These are phyloP conservation scores for Ctenosaura bakeri DNA, from an alignment of 2,797 vertebrate species.

Conservation along the genomic window DNA sequence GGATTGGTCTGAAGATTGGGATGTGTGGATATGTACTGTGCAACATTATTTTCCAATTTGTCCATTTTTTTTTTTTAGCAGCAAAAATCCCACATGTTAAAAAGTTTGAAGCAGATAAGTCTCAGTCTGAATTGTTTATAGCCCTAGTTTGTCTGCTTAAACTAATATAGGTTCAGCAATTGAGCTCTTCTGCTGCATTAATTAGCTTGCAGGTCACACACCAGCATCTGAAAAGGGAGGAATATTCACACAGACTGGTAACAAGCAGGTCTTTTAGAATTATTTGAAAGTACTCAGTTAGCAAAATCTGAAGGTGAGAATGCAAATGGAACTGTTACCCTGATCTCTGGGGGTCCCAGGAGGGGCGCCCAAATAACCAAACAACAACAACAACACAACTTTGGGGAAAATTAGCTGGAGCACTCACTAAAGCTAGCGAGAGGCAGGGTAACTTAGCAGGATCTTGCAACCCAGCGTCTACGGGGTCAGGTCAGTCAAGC, in stretches of 20 bases:
- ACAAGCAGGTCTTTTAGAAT: constrained; percentile 30
- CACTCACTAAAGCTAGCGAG: too few relatives aligned
- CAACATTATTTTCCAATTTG: not conserved
- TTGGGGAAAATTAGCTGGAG: too few relatives aligned
- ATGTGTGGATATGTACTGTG: not conserved
- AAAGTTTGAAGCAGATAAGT: not conserved
- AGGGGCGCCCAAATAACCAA: too few relatives aligned
- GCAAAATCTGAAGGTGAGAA: constrained; percentile 5
- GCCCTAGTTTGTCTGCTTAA: constrained; percentile 27
- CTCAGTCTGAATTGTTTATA: constrained; percentile 26
- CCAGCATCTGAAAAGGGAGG: constrained; percentile 49
- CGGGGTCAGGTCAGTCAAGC: too few relatives aligned
- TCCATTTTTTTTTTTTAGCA: not conserved
- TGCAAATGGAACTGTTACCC: not conserved
- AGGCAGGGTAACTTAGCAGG: too few relatives aligned
- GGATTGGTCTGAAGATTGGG: too few relatives aligned
- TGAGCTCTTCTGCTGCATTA: constrained; percentile 44
- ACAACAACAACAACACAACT: too few relatives aligned
- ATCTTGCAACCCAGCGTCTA: too few relatives aligned
- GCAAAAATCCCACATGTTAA: not conserved
- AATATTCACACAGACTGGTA: constrained; percentile 34
- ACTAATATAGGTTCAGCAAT: constrained; percentile 37
- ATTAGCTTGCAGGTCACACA: constrained; percentile 31
- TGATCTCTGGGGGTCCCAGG: too few relatives aligned
- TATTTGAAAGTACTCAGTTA: constrained; percentile 34